Percentiles rank a stretch among this genome's conserved stretches.
These are phyloP conservation scores for Scolanthus callimorphus DNA, from an alignment of 92 coral and sea anemone genomes.

Conservation along the genomic window DNA sequence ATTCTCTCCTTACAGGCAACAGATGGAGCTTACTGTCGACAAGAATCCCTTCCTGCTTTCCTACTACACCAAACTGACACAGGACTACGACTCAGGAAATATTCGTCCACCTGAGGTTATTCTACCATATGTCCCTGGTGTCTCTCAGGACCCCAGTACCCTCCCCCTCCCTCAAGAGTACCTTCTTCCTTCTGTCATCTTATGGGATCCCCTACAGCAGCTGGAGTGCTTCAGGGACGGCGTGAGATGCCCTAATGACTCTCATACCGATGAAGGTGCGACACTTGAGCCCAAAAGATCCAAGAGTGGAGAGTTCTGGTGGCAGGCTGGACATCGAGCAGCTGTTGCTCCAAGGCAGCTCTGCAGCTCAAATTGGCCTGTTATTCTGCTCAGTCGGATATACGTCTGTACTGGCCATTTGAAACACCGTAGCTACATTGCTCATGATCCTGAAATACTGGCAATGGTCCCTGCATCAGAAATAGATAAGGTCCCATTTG, in stretches of 20 bases:
- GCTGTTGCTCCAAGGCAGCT: conserved; percentile 52
- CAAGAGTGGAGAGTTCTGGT: conserved; percentile 26
- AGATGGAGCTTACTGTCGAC: conserved; percentile 18
- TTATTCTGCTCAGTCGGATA: conserved; percentile 55
- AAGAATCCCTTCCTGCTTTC: conserved; percentile 9
- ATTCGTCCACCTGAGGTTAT: conserved; percentile 48
- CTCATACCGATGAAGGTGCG: conserved; percentile 36
- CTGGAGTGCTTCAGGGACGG: conserved; percentile 44
- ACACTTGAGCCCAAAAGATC: conserved; percentile 29
- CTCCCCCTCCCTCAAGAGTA: conserved; percentile 50
- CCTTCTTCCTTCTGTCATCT: conserved; percentile 54
- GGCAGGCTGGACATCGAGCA: conserved; percentile 56
- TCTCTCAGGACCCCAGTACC: conserved; percentile 21
- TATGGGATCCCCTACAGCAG: conserved; percentile 64
- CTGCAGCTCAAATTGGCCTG: conserved; percentile 50
- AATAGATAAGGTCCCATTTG: conserved; percentile 40
- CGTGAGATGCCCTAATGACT: conserved; percentile 50
- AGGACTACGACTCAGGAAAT: conserved; percentile 18
- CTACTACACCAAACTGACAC: conserved; percentile 27
- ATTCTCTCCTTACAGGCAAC: neutral
- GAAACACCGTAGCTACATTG: conserved; percentile 30
- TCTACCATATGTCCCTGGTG: conserved; percentile 55
- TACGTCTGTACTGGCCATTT: conserved; percentile 48
- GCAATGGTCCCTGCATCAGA: conserved; percentile 56
- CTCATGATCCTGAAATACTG: conserved; percentile 62